Percentiles rank a stretch among this genome's conserved stretches.
Conservation (phyloP, 1,140 invertebrate species). For the Plutomurus gul region DNA sequence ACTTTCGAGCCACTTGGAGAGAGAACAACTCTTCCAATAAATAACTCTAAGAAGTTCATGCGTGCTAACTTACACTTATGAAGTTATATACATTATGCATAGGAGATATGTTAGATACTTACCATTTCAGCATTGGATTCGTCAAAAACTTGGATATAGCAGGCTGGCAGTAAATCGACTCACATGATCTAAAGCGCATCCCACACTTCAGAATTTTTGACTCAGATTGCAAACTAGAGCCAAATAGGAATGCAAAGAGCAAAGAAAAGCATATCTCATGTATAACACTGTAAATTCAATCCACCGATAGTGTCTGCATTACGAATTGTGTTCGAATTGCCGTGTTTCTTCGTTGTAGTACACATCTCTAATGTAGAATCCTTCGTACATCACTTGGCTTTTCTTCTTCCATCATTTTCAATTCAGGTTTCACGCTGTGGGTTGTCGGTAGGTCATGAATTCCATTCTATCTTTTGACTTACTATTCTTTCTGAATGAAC, state of each 20-base stretch:
- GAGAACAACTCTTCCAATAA: too few relatives aligned
- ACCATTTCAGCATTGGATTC: too few relatives aligned
- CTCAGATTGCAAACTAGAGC: too few relatives aligned
- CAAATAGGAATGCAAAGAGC: too few relatives aligned
- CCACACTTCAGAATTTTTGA: background rate
- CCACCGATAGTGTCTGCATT: background rate
- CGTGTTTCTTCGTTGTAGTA: too few relatives aligned
- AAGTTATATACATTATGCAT: too few relatives aligned
- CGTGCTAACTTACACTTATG: too few relatives aligned
- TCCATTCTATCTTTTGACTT: conserved; percentile 32
- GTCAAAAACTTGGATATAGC: background rate
- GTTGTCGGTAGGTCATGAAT: conserved; percentile 35
- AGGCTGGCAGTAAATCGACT: background rate
- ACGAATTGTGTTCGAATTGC: background rate
- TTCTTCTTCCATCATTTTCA: background rate
- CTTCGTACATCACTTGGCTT: conserved; percentile 22
- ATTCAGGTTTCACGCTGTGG: conserved; percentile 35
- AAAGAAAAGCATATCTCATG: background rate
- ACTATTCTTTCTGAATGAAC: background rate
- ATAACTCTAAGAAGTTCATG: too few relatives aligned
- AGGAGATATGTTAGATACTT: too few relatives aligned
- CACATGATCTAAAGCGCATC: background rate
- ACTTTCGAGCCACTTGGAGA: too few relatives aligned
- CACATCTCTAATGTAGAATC: conserved; percentile 2
- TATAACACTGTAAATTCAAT: background rate